A percentile compares a stretch with the other conserved stretches of the same genome.
Conservation (phyloP, 2,113 vertebrate species). For the Bostrychus sinensis region DNA sequence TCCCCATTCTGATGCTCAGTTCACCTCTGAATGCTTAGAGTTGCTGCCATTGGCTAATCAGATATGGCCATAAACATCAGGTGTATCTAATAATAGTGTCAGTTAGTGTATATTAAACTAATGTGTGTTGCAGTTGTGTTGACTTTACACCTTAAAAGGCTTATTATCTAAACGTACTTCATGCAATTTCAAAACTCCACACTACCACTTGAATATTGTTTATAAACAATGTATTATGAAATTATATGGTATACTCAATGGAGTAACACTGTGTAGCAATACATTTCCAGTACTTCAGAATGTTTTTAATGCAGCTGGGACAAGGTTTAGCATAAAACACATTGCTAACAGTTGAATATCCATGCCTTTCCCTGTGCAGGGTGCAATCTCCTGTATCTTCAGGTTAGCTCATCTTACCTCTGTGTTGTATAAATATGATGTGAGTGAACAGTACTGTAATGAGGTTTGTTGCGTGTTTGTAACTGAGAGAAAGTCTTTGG, state of each 20-base stretch:
- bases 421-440: conserved; percentile 55
- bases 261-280: conserved; percentile 81
- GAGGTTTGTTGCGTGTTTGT: conserved; percentile 49
- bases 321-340: conserved; percentile 53
- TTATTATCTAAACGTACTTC: background rate
- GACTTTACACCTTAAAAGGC: background rate
- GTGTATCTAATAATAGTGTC: too few relatives aligned
- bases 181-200: background rate
- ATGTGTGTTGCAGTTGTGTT: background rate
- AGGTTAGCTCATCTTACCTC: conserved; percentile 75
- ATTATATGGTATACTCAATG: conserved; percentile 64
- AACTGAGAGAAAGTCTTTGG: conserved; percentile 53
- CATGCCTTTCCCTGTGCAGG: conserved; percentile 58
- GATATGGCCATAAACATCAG: too few relatives aligned
- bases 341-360: conserved; percentile 52
- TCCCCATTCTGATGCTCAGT: too few relatives aligned
- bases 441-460: conserved; percentile 55
- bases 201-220: conserved; percentile 67
- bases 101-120: too few relatives aligned
- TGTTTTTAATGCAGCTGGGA: conserved; percentile 77
- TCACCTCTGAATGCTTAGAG: too few relatives aligned
- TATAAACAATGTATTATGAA: conserved; percentile 78
- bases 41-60: too few relatives aligned
- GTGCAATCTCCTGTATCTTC: conserved; percentile 58
- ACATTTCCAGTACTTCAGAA: conserved; percentile 80